Base-by-base conservation (phyloP, 2,797 vertebrate genomes). In the Gadopsis marmoratus region DNA sequence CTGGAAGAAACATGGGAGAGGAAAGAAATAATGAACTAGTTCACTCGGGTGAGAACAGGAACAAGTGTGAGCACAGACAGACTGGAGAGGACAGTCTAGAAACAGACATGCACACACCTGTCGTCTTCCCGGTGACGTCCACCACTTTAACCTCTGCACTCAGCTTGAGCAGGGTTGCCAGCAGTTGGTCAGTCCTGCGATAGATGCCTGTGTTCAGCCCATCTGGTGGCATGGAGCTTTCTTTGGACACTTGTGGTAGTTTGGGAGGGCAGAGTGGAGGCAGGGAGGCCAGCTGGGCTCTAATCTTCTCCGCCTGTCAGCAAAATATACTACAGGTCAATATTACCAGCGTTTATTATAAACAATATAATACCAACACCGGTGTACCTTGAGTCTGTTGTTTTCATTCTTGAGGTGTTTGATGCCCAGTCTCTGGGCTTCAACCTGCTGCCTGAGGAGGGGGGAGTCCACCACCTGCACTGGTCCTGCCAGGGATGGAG, bases 401-500 rank as follows among this genome's bases (percentile, higher is more conserved):
- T 97, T 98, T 88, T 98, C 96, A 1, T 96, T 96, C 92, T 97
- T 97, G 29, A 98, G 96, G 87, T 96, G 96, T 56, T 96, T 97
- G 50, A 98, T 91, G 78, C 96, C 95, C 17, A 97, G 86, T 81
- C 97, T 94, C 88, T 98, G 94, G 9, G 95, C 96, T 0, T 97
- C 96, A 2, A 98, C 96, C 88, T 98, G 97, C 93, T 97, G 97
- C 3, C 96, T 93, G 16, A 98, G 96, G 11, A 98, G 95, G 0
- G 97, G 97, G 0, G 97, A 98, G 83, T 98, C 97, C 85, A 97
- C 96, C 73, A 98, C 96, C 86, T 96, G 94, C 1, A 96, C 81
- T 0, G 96, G 92, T 0, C 97, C 97, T 12, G 71, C 78, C 71
- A 93, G 13, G n/a, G 90, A 56, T 16, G 88, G 71, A 0, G 96